phyloP scores from a whole-genome alignment of 2,888 invertebrate genomes.

The Melieria omissa region DNA sequence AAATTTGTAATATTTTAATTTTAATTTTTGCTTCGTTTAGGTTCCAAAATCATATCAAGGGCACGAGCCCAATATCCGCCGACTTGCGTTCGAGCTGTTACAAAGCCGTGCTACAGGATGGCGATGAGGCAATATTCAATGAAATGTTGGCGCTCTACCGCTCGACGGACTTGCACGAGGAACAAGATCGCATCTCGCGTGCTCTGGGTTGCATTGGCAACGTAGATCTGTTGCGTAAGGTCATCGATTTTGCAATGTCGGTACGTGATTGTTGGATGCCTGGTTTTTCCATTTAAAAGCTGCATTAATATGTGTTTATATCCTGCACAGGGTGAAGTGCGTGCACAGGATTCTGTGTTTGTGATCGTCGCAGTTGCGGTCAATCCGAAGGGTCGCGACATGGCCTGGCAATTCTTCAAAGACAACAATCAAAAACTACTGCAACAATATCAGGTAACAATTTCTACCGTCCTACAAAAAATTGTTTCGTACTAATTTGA shows the following conservation, averaged over 20 bases:
- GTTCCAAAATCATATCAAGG: slow-evolving; percentile 75
- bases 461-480: neutral
- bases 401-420: slow-evolving; percentile 93
- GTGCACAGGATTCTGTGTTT: slow-evolving; percentile 91
- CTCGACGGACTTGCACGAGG: slow-evolving; percentile 89
- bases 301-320: neutral
- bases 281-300: neutral
- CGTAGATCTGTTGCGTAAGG: slow-evolving; percentile 76
- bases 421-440: slow-evolving; percentile 82
- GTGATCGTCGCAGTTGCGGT: slow-evolving; percentile 88
- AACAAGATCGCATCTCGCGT: slow-evolving; percentile 89
- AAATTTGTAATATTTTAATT: no score
- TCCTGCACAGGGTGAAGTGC: slow-evolving; percentile 80
- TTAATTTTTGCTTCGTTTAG: slow-evolving; percentile 55
- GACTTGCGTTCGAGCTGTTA: slow-evolving; percentile 90
- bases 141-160: slow-evolving; percentile 84
- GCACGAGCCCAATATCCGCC: slow-evolving; percentile 76
- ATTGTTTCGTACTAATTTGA: slow-evolving; percentile 3
- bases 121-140: slow-evolving; percentile 78
- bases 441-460: slow-evolving; percentile 77
- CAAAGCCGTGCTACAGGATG: slow-evolving; percentile 80
- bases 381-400: slow-evolving; percentile 82
- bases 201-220: slow-evolving; percentile 85
- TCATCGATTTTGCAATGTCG: slow-evolving; percentile 84
- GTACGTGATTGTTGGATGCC: slow-evolving; percentile 68